A percentile compares a stretch with the other conserved stretches of the same genome.
phyloP scores from a whole-genome alignment of 2,797 vertebrate species.

The Threskiornis aethiopicus region DNA sequence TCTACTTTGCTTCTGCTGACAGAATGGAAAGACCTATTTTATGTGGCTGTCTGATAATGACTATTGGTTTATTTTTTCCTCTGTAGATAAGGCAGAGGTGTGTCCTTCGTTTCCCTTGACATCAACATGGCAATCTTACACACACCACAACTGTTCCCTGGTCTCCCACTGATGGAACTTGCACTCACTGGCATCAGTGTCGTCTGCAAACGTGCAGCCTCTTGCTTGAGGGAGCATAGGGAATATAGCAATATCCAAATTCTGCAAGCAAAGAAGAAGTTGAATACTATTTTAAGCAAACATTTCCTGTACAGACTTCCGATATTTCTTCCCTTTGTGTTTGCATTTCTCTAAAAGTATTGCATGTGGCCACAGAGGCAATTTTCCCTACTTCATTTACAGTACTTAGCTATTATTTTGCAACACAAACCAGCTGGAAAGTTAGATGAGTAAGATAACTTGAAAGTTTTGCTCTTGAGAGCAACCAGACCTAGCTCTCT shows the following conservation, averaged over 20 bases:
- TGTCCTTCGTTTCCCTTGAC: background rate
- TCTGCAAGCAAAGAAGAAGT: constrained; percentile 17
- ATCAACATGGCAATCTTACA: background rate
- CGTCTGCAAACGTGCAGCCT: fast-evolving
- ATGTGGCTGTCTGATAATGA: background rate
- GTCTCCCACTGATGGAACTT: background rate
- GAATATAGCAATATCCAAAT: background rate
- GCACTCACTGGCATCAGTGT: background rate
- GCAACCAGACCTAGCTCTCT: background rate
- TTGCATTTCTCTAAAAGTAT: constrained; percentile 34
- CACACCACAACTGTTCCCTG: background rate
- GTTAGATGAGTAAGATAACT: background rate
- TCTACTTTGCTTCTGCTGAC: background rate
- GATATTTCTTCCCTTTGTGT: background rate
- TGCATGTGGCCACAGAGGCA: background rate
- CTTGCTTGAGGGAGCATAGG: background rate
- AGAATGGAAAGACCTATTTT: background rate
- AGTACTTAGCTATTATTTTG: constrained; percentile 14
- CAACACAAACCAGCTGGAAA: background rate
- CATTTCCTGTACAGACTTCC: constrained; percentile 38
- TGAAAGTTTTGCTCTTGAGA: constrained; percentile 8
- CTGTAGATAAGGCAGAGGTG: background rate
- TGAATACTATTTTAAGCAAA: constrained; percentile 28
- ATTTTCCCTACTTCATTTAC: constrained; percentile 7
- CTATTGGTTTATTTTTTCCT: background rate